Conservation (phyloP, 1,140 invertebrate species). For the Littorina saxatilis region DNA sequence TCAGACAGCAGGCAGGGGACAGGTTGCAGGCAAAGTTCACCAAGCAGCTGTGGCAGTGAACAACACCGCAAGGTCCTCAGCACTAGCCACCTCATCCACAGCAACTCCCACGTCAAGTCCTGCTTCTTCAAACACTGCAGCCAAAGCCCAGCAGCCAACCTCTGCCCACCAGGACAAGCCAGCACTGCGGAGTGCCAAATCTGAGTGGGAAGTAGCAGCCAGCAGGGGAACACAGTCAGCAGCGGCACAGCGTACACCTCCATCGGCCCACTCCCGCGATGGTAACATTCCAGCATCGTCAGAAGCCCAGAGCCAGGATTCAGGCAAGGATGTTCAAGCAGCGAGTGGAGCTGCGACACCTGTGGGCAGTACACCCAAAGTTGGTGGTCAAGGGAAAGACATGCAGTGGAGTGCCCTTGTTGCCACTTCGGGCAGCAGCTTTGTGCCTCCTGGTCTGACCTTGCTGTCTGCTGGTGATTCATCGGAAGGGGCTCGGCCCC, state of each 20-base stretch:
- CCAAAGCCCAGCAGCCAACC: not conserved
- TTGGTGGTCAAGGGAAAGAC: not conserved
- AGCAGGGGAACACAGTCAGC: not conserved
- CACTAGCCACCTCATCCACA: too few relatives aligned
- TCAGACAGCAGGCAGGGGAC: too few relatives aligned
- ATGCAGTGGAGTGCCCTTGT: not conserved
- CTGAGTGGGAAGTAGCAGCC: slow-evolving; percentile 21
- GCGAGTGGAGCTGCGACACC: not conserved
- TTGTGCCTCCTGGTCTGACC: slow-evolving; percentile 2
- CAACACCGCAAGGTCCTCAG: too few relatives aligned
- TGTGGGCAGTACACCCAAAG: not conserved
- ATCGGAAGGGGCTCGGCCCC: too few relatives aligned
- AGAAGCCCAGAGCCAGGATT: not conserved
- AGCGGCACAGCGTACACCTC: not conserved
- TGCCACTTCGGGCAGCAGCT: not conserved
- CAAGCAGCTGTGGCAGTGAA: too few relatives aligned
- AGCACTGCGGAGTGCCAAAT: not conserved
- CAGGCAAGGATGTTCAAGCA: not conserved
- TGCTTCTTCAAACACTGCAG: too few relatives aligned
- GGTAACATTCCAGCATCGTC: too few relatives aligned
- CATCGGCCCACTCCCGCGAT: too few relatives aligned
- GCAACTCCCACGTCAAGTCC: too few relatives aligned
- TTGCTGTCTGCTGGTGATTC: not conserved
- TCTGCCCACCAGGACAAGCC: not conserved
- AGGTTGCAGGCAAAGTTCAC: too few relatives aligned